Base-by-base conservation (phyloP, 2,888 invertebrate species). In the Dicyrtoma fusca region DNA sequence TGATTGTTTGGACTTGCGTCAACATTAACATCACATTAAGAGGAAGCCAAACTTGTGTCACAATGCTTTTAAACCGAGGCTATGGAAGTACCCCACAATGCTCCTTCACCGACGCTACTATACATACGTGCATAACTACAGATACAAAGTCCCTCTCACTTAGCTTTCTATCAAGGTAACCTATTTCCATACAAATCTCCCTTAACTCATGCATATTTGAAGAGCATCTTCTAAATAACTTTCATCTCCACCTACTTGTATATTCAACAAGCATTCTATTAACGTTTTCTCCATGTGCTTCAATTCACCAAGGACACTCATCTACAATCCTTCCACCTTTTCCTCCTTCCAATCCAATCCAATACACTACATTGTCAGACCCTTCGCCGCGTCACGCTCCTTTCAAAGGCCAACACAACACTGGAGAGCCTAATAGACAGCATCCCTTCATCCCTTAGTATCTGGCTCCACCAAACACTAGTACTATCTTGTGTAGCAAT, bases 151-250 rank as follows among this genome's bases (percentile, higher is more conserved):
- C 25, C 25, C 17, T 23, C 68, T 59, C 69, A 69, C 57, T 59
- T 57, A 44, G 44, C 69, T 69, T 68, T 59, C 59, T 59, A 66
- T 69, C 51, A 62, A 70, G 70, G 49, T 63, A 63, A 51, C 62
- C 49, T 21, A 70, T 70, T 70, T 70, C 61, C 70, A 63, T 63
- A 53, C 53, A 70, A 70, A 70, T 70, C 62, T 63, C 34, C 47
- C 42, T 59, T 47, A 26, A 42, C 70, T 62, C 62, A 70, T 70
- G 53, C 62, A 69, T 69, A 69, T 69, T 69, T 69, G 13, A 65
- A 55, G 23, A 69, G 61, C 61, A 61, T 59, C 45, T 51, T 42
- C 55, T 68, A 68, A 57, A 47, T 59, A 69, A 59, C 59, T 57
- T 69, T 47, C 45, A 68, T 55, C 66, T 68, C 47, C 47, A 47